Evolutionary conservation across 2,888 invertebrate species (phyloP), one percentile per base, ranked within the genome.

Genomic region (Cerastoderma edule): DNA sequence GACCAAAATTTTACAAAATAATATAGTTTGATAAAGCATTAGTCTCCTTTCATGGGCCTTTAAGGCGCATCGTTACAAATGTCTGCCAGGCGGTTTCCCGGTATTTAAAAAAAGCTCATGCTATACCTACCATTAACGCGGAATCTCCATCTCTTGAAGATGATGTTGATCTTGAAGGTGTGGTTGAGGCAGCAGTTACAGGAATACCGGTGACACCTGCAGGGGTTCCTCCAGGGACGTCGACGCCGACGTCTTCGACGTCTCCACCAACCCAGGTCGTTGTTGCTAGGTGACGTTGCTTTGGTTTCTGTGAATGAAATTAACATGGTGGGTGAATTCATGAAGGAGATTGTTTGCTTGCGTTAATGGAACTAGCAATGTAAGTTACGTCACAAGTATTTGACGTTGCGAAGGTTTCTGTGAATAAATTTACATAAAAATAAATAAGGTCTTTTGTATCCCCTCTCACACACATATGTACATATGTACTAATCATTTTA

Each of bases 121-220:
- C 13, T 53, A 2, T 24, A 5, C 53, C 27, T 27, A 60, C 60
- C 60, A 19, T 39, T 60, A 2, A 60, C 60, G 13, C 39, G 32
- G 60, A 60, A 60, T 13, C 33, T 60, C 39, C 39, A 60, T 39
- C 24, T 33, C 33, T 60, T 60, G 33, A 60, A 60, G 30, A 39
- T 19, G 22, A 60, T 6, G 24, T 39, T 60, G 8, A 60, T 27
- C n/a, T 22, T 60, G 39, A 60, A 60, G 24, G 60, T 60, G 10
- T 60, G 33, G 60, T 35, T 33, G 5, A 60, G 60, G 19, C 60
- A 39, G 27, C 60, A 60, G 13, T n/a, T 22, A 24, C 39, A 60
- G 39, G 32, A 35, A 39, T 35, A 39, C 35, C 60, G 39, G 24
- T 19, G 39, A 27, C 60, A 39, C 27, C 24, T 22, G 27, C 60